Evolutionary conservation across 1,140 invertebrate genomes (phyloP), one percentile per base, ranked within the genome.

Genomic region (Brachionus rubens): DNA sequence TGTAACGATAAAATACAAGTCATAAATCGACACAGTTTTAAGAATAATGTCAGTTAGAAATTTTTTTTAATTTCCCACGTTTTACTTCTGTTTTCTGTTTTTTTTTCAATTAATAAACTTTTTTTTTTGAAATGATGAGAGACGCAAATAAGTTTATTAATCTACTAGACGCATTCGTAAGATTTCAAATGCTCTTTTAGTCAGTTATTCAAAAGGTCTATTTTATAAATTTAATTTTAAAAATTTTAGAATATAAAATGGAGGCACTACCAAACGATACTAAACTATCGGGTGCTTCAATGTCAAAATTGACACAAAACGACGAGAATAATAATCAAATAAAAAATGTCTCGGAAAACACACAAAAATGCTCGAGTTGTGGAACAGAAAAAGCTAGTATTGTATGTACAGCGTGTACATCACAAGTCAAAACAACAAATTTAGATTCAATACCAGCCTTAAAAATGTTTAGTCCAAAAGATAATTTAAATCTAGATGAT

Each of bases 291-390:
- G 28, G 28, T 59, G 54, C 54, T 59, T 36, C 36, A n/a, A n/a
- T n/a, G n/a, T n/a, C n/a, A 2, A 28, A 16, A 46, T 7, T 12
- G 0, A 26, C 9, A 16, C 28, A 30, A 16, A 65, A 65, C 4
- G 59, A 65, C 21, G 40, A 65, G 19, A 65, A 65, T 24, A 65
- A 65, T 41, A 65, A 65, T 43, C 9, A 19, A 65, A 7, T 43
- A 3, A 19, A 59, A 1, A 33, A 36, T 2, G 30, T 26, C 33
- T 33, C 54, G 33, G 10, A 59, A n/a, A 30, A 59, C 12, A 33
- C 14, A 46, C 14, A 59, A 59, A 33, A 21, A 6, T 65, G 59
- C 10, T 65, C 59, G 3, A 65, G 59, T 21, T 65, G 59, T 43
- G 59, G 40, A 12, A 41, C 3, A 28, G 59, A 65, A 65, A 21